Percentiles rank a stretch among this genome's conserved stretches.
These are phyloP conservation scores for Eupleurogrammus muticus DNA, from an alignment of 2,797 vertebrate species.

Conservation along the genomic window DNA sequence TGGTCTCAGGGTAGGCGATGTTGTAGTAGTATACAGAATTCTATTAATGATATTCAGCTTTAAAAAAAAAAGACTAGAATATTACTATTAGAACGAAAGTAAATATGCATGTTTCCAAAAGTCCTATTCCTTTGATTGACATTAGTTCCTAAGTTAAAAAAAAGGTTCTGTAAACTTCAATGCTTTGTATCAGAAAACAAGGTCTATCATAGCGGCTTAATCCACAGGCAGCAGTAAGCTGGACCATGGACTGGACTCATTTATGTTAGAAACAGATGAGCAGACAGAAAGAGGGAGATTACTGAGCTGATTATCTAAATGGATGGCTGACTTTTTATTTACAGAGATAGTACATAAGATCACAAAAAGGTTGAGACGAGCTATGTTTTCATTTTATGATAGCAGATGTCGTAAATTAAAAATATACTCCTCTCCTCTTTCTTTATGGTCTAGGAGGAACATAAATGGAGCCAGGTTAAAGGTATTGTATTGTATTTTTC, in stretches of 20 bases:
- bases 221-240: constrained; percentile 33
- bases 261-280: constrained; percentile 36
- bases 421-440: neutral
- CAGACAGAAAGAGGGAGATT: constrained; percentile 27
- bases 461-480: neutral
- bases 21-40: no score
- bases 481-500: neutral
- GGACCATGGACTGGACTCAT: constrained; percentile 21
- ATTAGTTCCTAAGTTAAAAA: neutral
- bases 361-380: constrained; percentile 9
- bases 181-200: constrained; percentile 2
- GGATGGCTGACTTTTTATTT: constrained; percentile 35
- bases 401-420: neutral
- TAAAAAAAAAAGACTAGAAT: no score
- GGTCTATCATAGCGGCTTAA: constrained; percentile 20
- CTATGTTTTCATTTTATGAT: constrained; percentile 4
- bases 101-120: neutral
- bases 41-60: no score
- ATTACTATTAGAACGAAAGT: neutral
- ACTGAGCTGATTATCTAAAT: constrained; percentile 47
- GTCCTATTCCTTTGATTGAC: neutral
- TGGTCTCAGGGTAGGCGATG: no score
- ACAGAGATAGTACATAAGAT: constrained; percentile 24
- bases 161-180: constrained; percentile 1
- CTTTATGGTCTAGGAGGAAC: neutral